phyloP scores from a whole-genome alignment of 2,888 invertebrate genomes.

The Mayetiola destructor region DNA sequence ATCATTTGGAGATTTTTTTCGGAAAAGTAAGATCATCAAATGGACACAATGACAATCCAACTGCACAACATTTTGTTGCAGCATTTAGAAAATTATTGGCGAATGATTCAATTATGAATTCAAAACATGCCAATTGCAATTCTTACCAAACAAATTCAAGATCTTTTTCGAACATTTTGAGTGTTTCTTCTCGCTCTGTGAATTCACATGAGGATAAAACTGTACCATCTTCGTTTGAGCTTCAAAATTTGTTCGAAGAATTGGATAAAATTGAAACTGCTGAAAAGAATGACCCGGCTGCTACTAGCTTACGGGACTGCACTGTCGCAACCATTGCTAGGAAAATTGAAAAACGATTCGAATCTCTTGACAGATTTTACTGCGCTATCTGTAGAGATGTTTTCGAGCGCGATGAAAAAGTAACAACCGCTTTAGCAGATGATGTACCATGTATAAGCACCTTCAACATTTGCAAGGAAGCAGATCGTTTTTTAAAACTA shows the following conservation, averaged over 20 bases:
- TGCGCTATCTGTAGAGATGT: background rate
- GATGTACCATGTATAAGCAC: background rate
- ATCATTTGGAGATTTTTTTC: background rate
- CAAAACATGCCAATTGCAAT: background rate
- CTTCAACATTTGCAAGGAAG: background rate
- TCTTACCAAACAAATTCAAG: background rate
- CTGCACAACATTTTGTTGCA: background rate
- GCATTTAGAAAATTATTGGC: too few species aligned
- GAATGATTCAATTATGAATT: background rate
- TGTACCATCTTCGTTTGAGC: too few species aligned
- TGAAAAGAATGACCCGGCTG: background rate
- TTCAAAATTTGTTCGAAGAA: background rate
- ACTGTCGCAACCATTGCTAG: background rate
- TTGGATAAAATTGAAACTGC: background rate
- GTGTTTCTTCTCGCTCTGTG: background rate
- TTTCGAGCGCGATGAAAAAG: background rate
- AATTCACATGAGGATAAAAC: background rate
- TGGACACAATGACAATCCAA: background rate
- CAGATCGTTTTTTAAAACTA: background rate
- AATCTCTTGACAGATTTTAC: too few species aligned
- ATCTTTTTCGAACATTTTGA: background rate
- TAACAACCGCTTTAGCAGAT: background rate
- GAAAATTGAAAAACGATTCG: background rate
- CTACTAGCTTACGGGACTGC: background rate
- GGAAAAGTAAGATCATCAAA: background rate